Conservation (phyloP, 2,888 invertebrate species). For the Mesorhabditis sp. region DNA sequence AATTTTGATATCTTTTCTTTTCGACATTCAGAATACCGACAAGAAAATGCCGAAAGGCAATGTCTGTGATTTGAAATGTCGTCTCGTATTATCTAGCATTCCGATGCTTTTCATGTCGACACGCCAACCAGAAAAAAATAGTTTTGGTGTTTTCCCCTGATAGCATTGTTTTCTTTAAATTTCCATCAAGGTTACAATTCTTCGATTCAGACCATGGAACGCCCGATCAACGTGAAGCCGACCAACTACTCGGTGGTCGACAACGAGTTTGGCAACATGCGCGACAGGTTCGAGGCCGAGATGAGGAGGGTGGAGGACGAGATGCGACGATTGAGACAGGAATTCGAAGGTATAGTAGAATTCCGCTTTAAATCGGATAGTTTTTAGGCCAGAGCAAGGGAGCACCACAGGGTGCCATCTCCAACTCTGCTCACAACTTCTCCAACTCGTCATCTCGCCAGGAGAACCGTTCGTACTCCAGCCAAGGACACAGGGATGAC, state of each 20-base stretch:
- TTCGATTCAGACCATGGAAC: constrained; percentile 32
- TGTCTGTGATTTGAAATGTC: too few species aligned
- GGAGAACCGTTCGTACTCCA: not conserved
- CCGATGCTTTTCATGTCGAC: too few species aligned
- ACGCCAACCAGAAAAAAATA: too few species aligned
- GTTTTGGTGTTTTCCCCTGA: too few species aligned
- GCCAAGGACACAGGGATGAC: not conserved
- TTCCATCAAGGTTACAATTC: too few species aligned
- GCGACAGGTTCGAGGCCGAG: constrained; percentile 74
- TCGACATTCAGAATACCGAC: too few species aligned
- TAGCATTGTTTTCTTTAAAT: too few species aligned
- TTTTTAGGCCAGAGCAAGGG: not conserved
- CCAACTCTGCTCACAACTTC: not conserved
- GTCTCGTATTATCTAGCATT: too few species aligned
- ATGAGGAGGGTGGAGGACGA: constrained; percentile 98
- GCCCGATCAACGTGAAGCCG: constrained; percentile 53
- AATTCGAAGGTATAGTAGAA: constrained; percentile 51
- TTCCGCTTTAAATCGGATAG: too few species aligned
- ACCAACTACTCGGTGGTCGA: constrained; percentile 64
- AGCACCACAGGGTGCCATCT: not conserved
- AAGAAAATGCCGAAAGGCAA: too few species aligned
- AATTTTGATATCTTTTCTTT: too few species aligned
- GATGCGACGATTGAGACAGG: constrained; percentile 67
- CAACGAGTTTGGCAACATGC: constrained; percentile 90
- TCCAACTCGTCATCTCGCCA: not conserved